Base-by-base conservation (phyloP, 2,113 vertebrate genomes). In the Orcinus orca region DNA sequence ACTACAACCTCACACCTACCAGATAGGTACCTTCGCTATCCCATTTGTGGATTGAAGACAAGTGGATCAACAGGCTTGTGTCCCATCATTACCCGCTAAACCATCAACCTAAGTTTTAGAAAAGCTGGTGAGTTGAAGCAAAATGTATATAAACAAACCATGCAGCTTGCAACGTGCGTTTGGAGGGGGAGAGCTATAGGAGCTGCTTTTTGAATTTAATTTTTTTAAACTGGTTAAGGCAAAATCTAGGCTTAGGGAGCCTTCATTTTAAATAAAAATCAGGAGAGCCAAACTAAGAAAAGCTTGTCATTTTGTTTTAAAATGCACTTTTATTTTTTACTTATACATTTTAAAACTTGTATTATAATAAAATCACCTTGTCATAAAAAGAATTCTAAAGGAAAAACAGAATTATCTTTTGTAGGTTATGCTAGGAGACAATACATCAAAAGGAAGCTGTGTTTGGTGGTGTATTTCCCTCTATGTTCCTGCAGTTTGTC, bases 221-320 rank as follows among this genome's bases (percentile, higher is more conserved):
- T 94, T 38, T 58, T 93, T 86, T 55, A 25, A 79, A 83, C 29
- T 68, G 41, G n/a, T 53, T 53, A 88, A 95, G 68, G 71, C 14
- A 94, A 82, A 90, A 94, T 85, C 71, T 58, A 94, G 47, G 41
- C 58, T 95, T 36, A 90, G 44, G 23, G 60, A 81, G 44, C 58
- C 23, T 81, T 6, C 31, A 60, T 90, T 84, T 96, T n/a, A 33
- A 88, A 88, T 31, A 95, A 85, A 95, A 85, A 60, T 68, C 10
- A 26, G n/a, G 50, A 95, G 8, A 94, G 47, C n/a, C 29, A n/a
- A 53, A 73, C 21, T 62, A 88, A 83, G 85, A 88, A 79, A 47
- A 31, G 6, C 23, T n/a, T 88, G 70, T 11, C 70, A 55, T 65
- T 90, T 92, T 73, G 63, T 29, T 41, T 95, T 81, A 31, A 95